phyloP scores from a whole-genome alignment of 2,797 vertebrate species.

The Sebastiscus tertius region DNA sequence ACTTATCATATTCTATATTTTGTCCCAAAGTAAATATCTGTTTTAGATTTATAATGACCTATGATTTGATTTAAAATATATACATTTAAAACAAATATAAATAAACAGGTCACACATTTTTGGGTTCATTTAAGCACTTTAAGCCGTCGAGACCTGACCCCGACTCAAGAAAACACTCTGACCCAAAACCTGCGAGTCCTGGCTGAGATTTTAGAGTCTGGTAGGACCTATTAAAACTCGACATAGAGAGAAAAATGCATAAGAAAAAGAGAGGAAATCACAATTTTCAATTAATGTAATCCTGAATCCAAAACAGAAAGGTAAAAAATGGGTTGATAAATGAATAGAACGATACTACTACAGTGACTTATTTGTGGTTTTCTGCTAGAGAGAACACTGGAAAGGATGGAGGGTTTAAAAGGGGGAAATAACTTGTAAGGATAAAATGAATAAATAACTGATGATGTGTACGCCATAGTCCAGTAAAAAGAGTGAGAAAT shows the following conservation, averaged over 20 bases:
- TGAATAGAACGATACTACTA: neutral
- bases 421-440: neutral
- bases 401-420: neutral
- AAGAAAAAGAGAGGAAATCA: slow-evolving; percentile 19
- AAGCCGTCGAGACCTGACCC: neutral
- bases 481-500: neutral
- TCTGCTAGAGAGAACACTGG: neutral
- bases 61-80: neutral
- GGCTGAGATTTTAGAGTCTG: neutral
- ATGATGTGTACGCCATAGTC: neutral
- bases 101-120: neutral
- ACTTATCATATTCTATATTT: neutral
- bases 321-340: slow-evolving; percentile 5
- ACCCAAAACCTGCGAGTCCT: neutral
- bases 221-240: slow-evolving; percentile 32
- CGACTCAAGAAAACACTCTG: neutral
- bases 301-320: slow-evolving; percentile 38
- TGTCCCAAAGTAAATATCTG: neutral
- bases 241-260: slow-evolving; percentile 74
- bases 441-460: slow-evolving; percentile 18
- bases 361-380: neutral
- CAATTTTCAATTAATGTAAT: slow-evolving; percentile 67
- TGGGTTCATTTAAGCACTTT: neutral
- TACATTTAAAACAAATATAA: neutral
- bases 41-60: neutral